These are phyloP conservation scores for Recurvirostra avosetta DNA, from an alignment of 2,113 vertebrate species.

Conservation along the genomic window DNA sequence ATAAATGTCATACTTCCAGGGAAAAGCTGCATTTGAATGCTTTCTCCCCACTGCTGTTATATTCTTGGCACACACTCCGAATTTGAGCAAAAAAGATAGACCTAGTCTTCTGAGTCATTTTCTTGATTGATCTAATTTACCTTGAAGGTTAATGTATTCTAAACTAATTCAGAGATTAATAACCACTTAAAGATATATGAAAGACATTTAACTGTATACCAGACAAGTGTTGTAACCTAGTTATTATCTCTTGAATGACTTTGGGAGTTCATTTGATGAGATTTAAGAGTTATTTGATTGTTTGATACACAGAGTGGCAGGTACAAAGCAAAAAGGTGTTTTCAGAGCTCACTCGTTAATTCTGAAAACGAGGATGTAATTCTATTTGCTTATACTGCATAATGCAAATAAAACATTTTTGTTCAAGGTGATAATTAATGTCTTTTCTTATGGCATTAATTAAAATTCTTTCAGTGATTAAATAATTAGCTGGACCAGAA, in stretches of 20 bases:
- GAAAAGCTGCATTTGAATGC: not conserved
- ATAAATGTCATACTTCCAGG: not conserved
- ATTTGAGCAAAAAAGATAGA: slow-evolving; percentile 38
- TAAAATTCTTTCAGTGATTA: not conserved
- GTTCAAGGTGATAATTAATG: slow-evolving; percentile 42
- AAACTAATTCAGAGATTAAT: slow-evolving; percentile 77
- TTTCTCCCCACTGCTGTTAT: not conserved
- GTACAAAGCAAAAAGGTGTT: not conserved
- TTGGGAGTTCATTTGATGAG: slow-evolving; percentile 56
- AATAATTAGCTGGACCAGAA: not conserved
- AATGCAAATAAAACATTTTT: slow-evolving; percentile 39
- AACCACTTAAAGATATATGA: slow-evolving; percentile 76
- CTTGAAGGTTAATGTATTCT: slow-evolving; percentile 83
- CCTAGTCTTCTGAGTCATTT: slow-evolving; percentile 61
- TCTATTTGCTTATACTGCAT: slow-evolving; percentile 24
- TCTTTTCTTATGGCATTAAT: not conserved
- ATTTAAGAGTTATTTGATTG: slow-evolving; percentile 65
- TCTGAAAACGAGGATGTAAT: slow-evolving; percentile 31
- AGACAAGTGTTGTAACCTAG: slow-evolving; percentile 47
- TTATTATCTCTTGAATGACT: slow-evolving; percentile 65
- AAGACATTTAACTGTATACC: slow-evolving; percentile 64
- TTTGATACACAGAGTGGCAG: slow-evolving; percentile 4
- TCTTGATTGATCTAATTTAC: slow-evolving; percentile 77
- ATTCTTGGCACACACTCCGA: not conserved
- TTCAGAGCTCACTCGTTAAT: slow-evolving; percentile 28